A percentile compares a stretch with the other conserved stretches of the same genome.
Evolutionary conservation across 2,113 vertebrate species (phyloP).

Genomic region (Rousettus leschenaultii): DNA sequence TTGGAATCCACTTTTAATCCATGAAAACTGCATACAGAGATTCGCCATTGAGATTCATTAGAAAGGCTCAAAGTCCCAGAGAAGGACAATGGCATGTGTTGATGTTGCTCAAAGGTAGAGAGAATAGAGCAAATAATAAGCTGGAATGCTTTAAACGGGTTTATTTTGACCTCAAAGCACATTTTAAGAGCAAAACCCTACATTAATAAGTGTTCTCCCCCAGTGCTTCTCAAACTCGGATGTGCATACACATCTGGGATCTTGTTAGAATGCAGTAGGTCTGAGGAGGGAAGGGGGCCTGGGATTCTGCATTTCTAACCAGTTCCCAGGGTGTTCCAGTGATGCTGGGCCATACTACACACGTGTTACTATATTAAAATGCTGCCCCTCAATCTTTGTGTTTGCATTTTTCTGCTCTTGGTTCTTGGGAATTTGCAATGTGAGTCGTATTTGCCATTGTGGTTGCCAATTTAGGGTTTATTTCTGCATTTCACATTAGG

Average conservation of each 20-base stretch:
- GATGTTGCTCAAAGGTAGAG: not conserved
- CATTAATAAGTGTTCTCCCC: not conserved
- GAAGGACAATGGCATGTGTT: not conserved
- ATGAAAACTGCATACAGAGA: not conserved
- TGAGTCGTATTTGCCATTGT: not conserved
- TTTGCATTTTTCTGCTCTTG: not conserved
- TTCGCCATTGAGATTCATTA: not conserved
- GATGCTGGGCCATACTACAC: not conserved
- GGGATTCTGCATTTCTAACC: not conserved
- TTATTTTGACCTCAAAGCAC: not conserved
- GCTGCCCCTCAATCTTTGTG: not conserved
- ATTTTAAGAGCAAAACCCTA: not conserved
- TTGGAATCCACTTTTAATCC: not conserved
- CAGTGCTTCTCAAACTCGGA: not conserved
- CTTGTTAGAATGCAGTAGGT: not conserved
- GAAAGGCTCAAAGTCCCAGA: not conserved
- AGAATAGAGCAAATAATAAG: not conserved
- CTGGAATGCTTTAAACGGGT: not conserved
- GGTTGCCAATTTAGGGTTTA: not conserved
- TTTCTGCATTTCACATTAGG: not conserved
- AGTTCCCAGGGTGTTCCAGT: not conserved
- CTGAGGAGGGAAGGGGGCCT: not conserved
- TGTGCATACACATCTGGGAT: not conserved
- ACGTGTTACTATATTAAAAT: conserved; percentile 56
- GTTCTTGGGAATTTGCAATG: not conserved